Evolutionary conservation across 1,140 invertebrate species (phyloP), one percentile per base, ranked within the genome.

Genomic region (Zophobas morio): DNA sequence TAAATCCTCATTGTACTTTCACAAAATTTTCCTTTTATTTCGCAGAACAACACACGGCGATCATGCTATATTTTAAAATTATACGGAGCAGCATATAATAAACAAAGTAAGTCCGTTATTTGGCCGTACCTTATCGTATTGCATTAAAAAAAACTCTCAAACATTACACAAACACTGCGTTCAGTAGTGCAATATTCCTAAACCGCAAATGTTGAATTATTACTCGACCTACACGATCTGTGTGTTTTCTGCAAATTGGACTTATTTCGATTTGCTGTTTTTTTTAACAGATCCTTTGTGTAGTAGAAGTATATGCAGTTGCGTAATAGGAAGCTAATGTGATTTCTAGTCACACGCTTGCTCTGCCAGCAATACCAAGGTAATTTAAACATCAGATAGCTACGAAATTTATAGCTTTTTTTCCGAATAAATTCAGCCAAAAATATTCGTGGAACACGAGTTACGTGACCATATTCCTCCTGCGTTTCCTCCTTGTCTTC

Each of bases 1-100:
- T 80, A 80, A 80, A 80, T 80, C 77, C 76, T 78, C 51, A 78
- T 78, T 78, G 79, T 78, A 80, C 79, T 80, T 80, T 80, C 79
- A 78, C 79, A 80, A 75, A 80, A 80, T 78, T 75, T 74, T 80
- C 74, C 66, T 78, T 73, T 53, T 71, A 80, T 80, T 78, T 80
- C 74, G 77, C 72, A 80, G 78, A 76, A 70, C 60, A 46, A 42
- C 36, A 75, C 36, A 75, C 47, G n/a, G 46, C 20, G 32, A 70
- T 70, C 60, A 75, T 66, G 70, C 20, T 54, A 71, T 54, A 54
- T 73, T 53, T 51, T 53, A 73, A 56, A 54, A 73, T 73, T 56
- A 73, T 56, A 73, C 40, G 8, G 20, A 33, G 35, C 32, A 53
- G 40, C 34, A 39, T 34, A 4, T 47, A 51, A 49, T 42, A 54